Base-by-base conservation (phyloP, 2,888 invertebrate genomes). In the Chymomyza caudatula region DNA sequence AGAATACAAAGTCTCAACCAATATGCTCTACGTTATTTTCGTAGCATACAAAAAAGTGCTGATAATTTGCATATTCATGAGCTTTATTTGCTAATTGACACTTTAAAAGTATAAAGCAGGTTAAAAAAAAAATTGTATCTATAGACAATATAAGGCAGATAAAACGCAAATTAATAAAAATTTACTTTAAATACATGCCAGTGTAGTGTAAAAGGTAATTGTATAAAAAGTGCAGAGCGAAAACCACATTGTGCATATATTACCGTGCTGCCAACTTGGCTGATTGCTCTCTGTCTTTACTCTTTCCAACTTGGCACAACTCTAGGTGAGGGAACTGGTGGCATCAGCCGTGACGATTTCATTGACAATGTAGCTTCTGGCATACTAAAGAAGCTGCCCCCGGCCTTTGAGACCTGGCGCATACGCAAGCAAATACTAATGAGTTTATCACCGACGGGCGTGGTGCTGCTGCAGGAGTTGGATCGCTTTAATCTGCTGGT, bases 381-480 rank as follows among this genome's bases (percentile, higher is more conserved):
- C 78, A 94, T 98, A 63, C 89, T 97, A 29, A 88, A 89, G 25
- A 95, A 96, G 89, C 91, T 97, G 60, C 97, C 97, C 0, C 88
- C 89, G 11, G 92, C 92, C 71, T 97, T 94, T 89, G 96, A 97
- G 90, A 92, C 97, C 55, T 94, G 94, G 92, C 94, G 94, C 88
- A 94, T 97, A 29, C 93, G 95, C 73, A 95, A 95, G 88, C 93
- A 93, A 87, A 95, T 95, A 87, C 96, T 96, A 83, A 91, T 95
- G 90, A 93, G 93, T 74, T 94, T 97, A 77, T 94, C 95, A 3
- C 97, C 97, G 1, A 95, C 96, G 0, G 93, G 95, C 0, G 95
- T 97, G 15, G 97, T 98, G 1, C 90, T 98, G 57, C 92, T 97
- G 59, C 97, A 98, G 91, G 96, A 98, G 89, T 90, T 98, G 44